Evolutionary conservation across 2,888 invertebrate species (phyloP).

Genomic region (Cetonia aurata): DNA sequence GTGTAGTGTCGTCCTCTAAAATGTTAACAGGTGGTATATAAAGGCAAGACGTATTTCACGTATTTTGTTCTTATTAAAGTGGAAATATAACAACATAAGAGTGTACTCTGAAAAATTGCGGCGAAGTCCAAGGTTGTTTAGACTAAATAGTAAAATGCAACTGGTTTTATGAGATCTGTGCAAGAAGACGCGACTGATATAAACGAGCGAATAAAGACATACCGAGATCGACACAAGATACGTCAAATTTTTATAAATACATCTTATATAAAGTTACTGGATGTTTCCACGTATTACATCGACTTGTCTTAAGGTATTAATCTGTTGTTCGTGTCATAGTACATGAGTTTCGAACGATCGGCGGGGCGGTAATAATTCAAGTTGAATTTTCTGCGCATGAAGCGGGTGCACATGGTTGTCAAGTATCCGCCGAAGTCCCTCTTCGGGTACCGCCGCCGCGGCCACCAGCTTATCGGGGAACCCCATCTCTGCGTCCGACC

Average conservation of each 20-base stretch:
- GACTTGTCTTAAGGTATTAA: conserved; percentile 42
- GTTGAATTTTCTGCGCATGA: conserved; percentile 45
- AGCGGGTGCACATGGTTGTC: conserved; percentile 49
- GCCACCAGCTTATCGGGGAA: conserved; percentile 42
- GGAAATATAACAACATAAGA: too few species aligned
- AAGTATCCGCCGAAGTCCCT: conserved; percentile 42
- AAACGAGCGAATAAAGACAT: conserved; percentile 39
- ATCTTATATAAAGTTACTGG: conserved; percentile 38
- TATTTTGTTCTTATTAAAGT: too few species aligned
- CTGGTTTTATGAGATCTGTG: conserved; percentile 16
- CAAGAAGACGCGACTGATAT: conserved; percentile 1
- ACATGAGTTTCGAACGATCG: conserved; percentile 40
- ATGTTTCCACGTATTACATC: conserved; percentile 39
- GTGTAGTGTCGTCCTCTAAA: too few species aligned
- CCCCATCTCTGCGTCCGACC: conserved; percentile 45
- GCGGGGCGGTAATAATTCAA: conserved; percentile 39
- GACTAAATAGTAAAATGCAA: conserved; percentile 19
- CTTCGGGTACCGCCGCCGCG: conserved; percentile 16
- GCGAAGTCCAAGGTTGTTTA: conserved; percentile 17
- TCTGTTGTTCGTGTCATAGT: conserved; percentile 44
- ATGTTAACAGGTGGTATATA: too few species aligned
- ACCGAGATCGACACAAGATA: conserved; percentile 43
- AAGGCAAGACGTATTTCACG: too few species aligned
- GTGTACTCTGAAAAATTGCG: conserved; percentile 1
- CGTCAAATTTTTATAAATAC: conserved; percentile 41